Base-by-base conservation (phyloP, 1,140 invertebrate genomes). In the Saccostrea cuccullata region DNA sequence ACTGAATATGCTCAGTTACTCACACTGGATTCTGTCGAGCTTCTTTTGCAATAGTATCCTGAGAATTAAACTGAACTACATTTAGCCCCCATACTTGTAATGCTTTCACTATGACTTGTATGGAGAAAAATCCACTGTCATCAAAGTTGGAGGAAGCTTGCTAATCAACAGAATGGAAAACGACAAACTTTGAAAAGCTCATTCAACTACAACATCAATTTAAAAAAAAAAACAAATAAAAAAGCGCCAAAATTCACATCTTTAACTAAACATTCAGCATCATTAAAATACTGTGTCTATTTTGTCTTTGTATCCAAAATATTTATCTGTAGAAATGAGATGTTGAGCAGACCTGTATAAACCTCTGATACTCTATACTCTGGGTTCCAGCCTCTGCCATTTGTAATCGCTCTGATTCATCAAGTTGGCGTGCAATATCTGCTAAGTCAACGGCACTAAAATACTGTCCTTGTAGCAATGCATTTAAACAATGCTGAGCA, bases 401-500 rank as follows among this genome's bases (percentile, higher is more conserved):
- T 90, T 96, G 95, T 87, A 96, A 92, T 86, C 97, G 94, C 93
- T 98, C 97, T 92, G 96, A 96, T 89, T 97, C 96, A 95, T 98
- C 98, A 93, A 98, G 95, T 92, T 96, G 96, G 55, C 96, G 94
- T 2, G 97, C 98, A 90, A 98, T 95, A 82, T 96, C 96, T 8
- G 97, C 97, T 87, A 98, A 95, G 93, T 98, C 97, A 26, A 98
- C 97, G 17, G 97, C 96, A 87, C 96, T 97, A 94, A 97, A 98
- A 92, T 97, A 97, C 12, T 96, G 94, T 15, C 96, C 97, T 96
- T 98, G 98, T 4, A 98, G 96, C 5, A 98, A 95, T 58, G 97
- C 97, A 95, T 98, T 98, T 36, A 98, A 94, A 93, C 97, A 98
- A 95, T 98, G 98, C 93, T 98, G 97, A 30, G 97, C 98, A 96